These are phyloP conservation scores for Phyto melanocephala DNA, from an alignment of 2,888 invertebrate species.

Conservation along the genomic window DNA sequence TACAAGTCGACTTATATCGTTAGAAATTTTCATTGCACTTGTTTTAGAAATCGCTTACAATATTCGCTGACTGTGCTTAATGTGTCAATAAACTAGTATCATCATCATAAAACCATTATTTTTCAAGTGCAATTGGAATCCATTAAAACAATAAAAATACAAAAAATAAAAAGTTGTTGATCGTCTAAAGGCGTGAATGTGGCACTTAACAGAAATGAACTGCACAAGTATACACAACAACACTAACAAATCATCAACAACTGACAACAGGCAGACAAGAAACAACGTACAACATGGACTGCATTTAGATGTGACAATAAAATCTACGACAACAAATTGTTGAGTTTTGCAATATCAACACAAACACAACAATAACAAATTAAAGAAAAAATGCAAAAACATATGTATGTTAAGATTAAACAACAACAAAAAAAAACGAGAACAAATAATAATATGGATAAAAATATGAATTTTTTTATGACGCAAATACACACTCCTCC, in stretches of 20 bases:
- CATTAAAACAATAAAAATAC: constrained; percentile 13
- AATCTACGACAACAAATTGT: constrained; percentile 35
- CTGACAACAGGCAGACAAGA: constrained; percentile 27
- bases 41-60: constrained; percentile 4
- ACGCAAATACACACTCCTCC: neutral
- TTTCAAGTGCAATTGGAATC: constrained; percentile 63
- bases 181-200: constrained; percentile 53
- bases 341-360: constrained; percentile 19
- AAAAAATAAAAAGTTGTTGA: constrained; percentile 16
- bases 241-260: neutral
- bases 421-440: constrained; percentile 20
- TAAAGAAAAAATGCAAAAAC: constrained; percentile 12
- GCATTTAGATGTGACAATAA: constrained; percentile 52
- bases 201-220: constrained; percentile 46
- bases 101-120: constrained; percentile 48
- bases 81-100: constrained; percentile 58
- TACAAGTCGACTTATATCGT: neutral
- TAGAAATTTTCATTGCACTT: neutral
- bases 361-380: constrained; percentile 32
- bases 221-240: constrained; percentile 5
- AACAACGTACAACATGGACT: constrained; percentile 21
- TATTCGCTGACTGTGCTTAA: constrained; percentile 46
- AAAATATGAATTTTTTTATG: constrained; percentile 5
- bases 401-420: constrained; percentile 60
- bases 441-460: neutral